phyloP scores from a whole-genome alignment of 2,888 invertebrate genomes.

The Idaea aversata region DNA sequence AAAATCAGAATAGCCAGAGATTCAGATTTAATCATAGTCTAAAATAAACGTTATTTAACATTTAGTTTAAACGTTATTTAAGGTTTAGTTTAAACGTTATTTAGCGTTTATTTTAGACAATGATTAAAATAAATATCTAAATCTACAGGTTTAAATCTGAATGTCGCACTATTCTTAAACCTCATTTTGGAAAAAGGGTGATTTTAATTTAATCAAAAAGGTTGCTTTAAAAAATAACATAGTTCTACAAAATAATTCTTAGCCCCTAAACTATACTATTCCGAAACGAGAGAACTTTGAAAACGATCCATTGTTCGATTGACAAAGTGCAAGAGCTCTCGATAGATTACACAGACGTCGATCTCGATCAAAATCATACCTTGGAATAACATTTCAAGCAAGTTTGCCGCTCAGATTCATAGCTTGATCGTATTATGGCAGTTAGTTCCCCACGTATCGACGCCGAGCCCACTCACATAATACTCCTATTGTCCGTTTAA shows the following conservation, averaged over 20 bases:
- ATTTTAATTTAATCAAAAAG: too few relatives aligned
- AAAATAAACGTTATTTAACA: too few relatives aligned
- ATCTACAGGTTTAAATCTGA: too few relatives aligned
- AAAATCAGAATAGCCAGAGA: too few relatives aligned
- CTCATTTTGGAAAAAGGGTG: too few relatives aligned
- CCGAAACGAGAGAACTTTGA: conserved; percentile 24
- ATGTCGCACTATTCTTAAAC: too few relatives aligned
- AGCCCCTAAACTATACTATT: background rate
- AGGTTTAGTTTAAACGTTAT: too few relatives aligned
- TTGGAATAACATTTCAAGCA: conserved; percentile 58
- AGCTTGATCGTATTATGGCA: conserved; percentile 49
- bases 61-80: too few relatives aligned
- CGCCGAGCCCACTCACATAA: conserved; percentile 61
- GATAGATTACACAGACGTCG: conserved; percentile 44
- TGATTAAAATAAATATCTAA: too few relatives aligned
- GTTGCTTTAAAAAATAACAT: background rate
- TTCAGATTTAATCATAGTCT: too few relatives aligned
- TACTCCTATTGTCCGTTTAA: conserved; percentile 61
- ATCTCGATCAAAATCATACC: conserved; percentile 52
- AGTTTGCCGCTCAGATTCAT: conserved; percentile 50
- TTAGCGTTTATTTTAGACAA: too few relatives aligned
- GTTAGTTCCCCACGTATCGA: conserved; percentile 46
- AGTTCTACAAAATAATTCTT: background rate
- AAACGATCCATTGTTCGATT: conserved; percentile 35
- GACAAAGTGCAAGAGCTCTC: conserved; percentile 48